Evolutionary conservation across 2,113 vertebrate species (phyloP).

Genomic region (Serilophus lunatus): DNA sequence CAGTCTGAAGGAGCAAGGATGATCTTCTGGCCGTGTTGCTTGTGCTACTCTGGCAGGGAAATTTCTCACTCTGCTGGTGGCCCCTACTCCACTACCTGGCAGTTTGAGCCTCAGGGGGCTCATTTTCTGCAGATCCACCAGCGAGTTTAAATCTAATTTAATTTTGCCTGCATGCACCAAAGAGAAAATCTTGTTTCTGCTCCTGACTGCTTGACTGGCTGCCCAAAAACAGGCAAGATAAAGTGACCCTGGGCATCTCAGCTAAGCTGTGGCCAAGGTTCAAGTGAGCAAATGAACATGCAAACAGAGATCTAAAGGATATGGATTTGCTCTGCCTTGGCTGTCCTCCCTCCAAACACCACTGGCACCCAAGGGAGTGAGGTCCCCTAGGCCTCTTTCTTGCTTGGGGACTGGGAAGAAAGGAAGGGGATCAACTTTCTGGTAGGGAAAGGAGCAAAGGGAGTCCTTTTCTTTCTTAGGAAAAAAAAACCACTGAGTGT

Average conservation of each 20-base stretch:
- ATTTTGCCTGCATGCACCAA: neutral
- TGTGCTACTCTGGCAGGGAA: neutral
- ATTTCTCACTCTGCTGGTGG: neutral
- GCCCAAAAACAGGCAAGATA: conserved; percentile 44
- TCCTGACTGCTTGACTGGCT: conserved; percentile 18
- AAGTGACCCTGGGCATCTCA: conserved; percentile 18
- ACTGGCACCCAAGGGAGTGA: neutral
- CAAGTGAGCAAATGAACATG: neutral
- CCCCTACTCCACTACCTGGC: neutral
- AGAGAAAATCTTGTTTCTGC: conserved; percentile 27
- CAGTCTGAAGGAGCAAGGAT: accelerated
- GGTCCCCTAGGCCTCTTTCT: neutral
- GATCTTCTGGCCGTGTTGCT: accelerated
- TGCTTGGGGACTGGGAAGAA: neutral
- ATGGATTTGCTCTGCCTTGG: neutral
- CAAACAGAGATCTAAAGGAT: neutral
- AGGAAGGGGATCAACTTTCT: neutral
- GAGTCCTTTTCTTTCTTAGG: neutral
- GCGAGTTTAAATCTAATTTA: conserved; percentile 24
- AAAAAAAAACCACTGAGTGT: neutral
- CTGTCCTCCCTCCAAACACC: neutral
- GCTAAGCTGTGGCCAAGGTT: conserved; percentile 2
- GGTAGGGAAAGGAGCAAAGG: neutral
- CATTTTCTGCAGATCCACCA: conserved; percentile 32
- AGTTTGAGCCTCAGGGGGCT: neutral